Evolutionary conservation across 2,888 invertebrate genomes (phyloP).

Genomic region (Machimus atricapillus): DNA sequence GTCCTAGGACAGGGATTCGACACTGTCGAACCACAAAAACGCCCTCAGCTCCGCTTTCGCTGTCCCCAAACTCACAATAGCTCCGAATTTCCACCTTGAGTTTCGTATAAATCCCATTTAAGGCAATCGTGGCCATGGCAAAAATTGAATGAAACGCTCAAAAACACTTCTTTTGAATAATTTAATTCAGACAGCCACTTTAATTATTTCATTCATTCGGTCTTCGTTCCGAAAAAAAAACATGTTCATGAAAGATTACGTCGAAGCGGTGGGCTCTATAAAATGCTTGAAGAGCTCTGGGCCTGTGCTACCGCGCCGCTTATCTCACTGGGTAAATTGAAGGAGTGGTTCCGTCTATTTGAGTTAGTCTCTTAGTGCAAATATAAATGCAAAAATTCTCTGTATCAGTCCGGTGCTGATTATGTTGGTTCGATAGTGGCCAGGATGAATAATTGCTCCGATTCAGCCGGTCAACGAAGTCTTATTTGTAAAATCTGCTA

Average conservation of each 20-base stretch:
- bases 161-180: neutral
- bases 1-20: neutral
- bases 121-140: neutral
- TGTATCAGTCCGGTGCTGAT: neutral
- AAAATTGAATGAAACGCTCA: neutral
- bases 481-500: neutral
- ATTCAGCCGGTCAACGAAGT: neutral
- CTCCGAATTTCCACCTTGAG: neutral
- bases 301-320: neutral
- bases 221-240: neutral
- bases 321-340: constrained; percentile 10
- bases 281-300: neutral
- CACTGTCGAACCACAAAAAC: neutral
- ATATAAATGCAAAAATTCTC: neutral
- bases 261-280: neutral
- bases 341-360: constrained; percentile 9
- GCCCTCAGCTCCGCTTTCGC: neutral
- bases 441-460: neutral
- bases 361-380: constrained; percentile 4
- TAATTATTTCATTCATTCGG: constrained; percentile 23
- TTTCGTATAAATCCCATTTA: neutral
- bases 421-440: neutral
- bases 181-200: neutral
- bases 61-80: neutral
- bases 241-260: neutral